Evolutionary conservation across 2,888 invertebrate species (phyloP).

Genomic region (Anthophora plumipes): DNA sequence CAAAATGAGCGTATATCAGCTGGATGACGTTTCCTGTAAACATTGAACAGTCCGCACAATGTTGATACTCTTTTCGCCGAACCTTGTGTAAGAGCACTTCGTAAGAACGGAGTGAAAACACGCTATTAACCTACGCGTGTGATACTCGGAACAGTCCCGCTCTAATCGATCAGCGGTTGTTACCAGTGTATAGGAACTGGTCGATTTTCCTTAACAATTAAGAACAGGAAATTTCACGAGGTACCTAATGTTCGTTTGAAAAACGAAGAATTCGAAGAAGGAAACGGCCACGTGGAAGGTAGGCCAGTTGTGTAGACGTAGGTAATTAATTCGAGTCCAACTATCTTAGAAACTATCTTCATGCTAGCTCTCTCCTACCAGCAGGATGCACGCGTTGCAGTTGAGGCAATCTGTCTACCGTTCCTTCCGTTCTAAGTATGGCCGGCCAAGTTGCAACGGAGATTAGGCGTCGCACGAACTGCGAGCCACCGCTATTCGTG

Average conservation of each 20-base stretch:
- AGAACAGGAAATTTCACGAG: not conserved
- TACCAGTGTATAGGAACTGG: not conserved
- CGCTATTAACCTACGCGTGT: not conserved
- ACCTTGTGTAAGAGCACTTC: too few relatives aligned
- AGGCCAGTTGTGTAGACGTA: slow-evolving; percentile 38
- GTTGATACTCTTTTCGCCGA: not conserved
- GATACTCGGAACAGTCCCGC: not conserved
- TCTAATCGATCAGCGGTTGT: slow-evolving; percentile 20
- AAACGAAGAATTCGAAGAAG: slow-evolving; percentile 24
- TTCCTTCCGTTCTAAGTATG: slow-evolving; percentile 74
- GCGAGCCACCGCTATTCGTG: slow-evolving; percentile 53
- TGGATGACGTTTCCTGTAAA: too few relatives aligned
- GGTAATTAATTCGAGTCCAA: slow-evolving; percentile 76
- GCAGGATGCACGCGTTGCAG: slow-evolving; percentile 51
- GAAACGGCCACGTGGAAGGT: not conserved
- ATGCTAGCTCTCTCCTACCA: slow-evolving; percentile 51
- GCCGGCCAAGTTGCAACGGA: slow-evolving; percentile 67
- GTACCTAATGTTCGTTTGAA: not conserved
- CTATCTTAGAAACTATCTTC: slow-evolving; percentile 74
- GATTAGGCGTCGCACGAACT: slow-evolving; percentile 66
- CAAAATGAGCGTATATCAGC: too few relatives aligned
- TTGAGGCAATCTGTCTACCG: slow-evolving; percentile 74
- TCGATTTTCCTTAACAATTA: slow-evolving; percentile 12
- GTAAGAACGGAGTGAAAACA: not conserved
- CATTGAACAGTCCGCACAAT: too few relatives aligned